Conservation (phyloP, 2,888 invertebrate species). For the Habroteleia sp. region DNA sequence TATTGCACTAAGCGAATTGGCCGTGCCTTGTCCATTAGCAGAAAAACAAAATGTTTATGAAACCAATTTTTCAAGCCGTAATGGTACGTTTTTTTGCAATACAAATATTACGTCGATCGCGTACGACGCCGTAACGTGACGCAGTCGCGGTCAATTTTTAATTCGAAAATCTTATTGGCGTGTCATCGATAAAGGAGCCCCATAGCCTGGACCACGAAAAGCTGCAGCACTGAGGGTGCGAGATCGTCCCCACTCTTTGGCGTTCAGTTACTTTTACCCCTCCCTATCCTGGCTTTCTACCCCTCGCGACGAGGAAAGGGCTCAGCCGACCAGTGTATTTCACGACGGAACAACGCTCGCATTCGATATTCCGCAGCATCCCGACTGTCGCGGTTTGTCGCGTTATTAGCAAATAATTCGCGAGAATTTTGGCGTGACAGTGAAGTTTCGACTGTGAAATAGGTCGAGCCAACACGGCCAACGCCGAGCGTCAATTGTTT, state of each 20-base stretch:
- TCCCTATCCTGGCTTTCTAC: constrained; percentile 50
- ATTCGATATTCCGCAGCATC: constrained; percentile 50
- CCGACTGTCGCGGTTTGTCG: constrained; percentile 28
- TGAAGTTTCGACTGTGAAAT: constrained; percentile 36
- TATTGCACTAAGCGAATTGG: too few relatives aligned
- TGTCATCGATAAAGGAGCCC: constrained; percentile 61
- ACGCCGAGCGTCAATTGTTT: constrained; percentile 8
- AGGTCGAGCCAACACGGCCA: background rate
- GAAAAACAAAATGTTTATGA: too few relatives aligned
- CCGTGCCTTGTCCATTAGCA: too few relatives aligned
- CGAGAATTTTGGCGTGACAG: constrained; percentile 34
- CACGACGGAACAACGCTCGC: constrained; percentile 73
- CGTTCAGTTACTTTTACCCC: constrained; percentile 58
- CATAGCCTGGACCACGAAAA: constrained; percentile 71
- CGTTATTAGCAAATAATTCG: constrained; percentile 31
- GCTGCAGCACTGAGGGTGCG: constrained; percentile 72
- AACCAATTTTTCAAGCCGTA: too few relatives aligned
- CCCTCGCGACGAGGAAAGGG: constrained; percentile 72
- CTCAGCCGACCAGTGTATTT: constrained; percentile 77
- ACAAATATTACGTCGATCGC: too few relatives aligned
- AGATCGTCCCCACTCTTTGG: constrained; percentile 57
- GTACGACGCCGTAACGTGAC: too few relatives aligned
- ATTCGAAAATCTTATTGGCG: constrained; percentile 57
- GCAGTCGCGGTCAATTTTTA: constrained; percentile 26
- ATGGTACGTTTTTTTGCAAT: too few relatives aligned